Conservation (phyloP, 1,140 invertebrate species). For the Drosophila gunungcola region DNA sequence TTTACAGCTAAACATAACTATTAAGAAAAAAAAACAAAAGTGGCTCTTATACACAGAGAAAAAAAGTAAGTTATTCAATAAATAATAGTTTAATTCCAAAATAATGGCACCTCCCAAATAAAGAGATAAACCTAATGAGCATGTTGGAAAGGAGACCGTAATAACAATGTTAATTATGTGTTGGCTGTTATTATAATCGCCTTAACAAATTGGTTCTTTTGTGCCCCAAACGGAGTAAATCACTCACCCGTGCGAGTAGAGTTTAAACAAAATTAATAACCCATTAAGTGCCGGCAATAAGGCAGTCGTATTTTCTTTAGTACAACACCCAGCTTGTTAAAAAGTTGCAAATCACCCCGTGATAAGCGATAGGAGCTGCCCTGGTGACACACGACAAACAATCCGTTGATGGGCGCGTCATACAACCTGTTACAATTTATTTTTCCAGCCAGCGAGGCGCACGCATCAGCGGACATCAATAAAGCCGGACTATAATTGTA, state of each 20-base stretch:
- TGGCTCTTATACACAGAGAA: background rate
- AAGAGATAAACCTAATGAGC: constrained; percentile 3
- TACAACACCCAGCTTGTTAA: constrained; percentile 12
- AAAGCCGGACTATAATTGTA: constrained; percentile 50
- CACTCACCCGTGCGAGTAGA: background rate
- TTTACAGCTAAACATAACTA: background rate
- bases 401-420: constrained; percentile 28
- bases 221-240: constrained; percentile 3
- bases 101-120: background rate
- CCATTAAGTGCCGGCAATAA: constrained; percentile 19
- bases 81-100: background rate
- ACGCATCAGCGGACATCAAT: constrained; percentile 33
- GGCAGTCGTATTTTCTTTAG: constrained; percentile 5
- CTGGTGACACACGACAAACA: constrained; percentile 30
- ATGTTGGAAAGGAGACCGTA: background rate
- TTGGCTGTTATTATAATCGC: constrained; percentile 17
- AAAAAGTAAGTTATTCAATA: background rate
- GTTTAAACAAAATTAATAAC: constrained; percentile 5
- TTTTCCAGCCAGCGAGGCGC: constrained; percentile 21
- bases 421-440: constrained; percentile 66
- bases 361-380: constrained; percentile 11
- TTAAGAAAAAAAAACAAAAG: background rate
- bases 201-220: constrained; percentile 18
- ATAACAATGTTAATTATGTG: constrained; percentile 10
- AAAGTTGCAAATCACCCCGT: constrained; percentile 17